Base-by-base conservation (phyloP, 2,113 vertebrate species). In the Petaurus breviceps region DNA sequence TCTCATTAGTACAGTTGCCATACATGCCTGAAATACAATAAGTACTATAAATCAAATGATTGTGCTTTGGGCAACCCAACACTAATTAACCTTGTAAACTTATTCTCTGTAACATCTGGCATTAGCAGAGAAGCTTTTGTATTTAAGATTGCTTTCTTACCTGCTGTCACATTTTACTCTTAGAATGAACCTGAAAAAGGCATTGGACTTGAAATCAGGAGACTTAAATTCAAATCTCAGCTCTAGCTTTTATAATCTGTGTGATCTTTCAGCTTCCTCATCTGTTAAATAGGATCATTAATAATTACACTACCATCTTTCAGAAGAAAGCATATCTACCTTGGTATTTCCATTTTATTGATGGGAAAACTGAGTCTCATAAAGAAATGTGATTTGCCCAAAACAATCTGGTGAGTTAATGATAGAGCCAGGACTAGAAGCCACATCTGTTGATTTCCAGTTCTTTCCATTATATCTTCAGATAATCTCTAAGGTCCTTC, bases 371-470 rank as follows among this genome's bases (percentile, higher is more conserved):
- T 0, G 2, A 46, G 77, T 37, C 28, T 84, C 50, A 25, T 89
- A 43, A 37, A 68, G 10, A 68, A 68, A 68, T 68, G 19, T 84
- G n/a, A 84, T 31, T 50, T 91, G 0, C 49, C n/a, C 93, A 26
- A 0, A 5, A 77, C 37, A 25, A 46, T 14, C 0, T 0, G 12
- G 53, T 0, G 2, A 37, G 31, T 7, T 2, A 90, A 22, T 51
- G 47, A 8, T 25, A 55, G 14, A 37, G 19, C 19, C 28, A 68
- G 31, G 3, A 68, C 14, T 68, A 16, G 61, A 68, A 37, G 31
- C 31, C 12, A 37, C 31, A 68, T 5, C 11, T 16, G 14, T 5
- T 68, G 31, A 68, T 37, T 37, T 68, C 61, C 61, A 11, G 55
- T 61, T 28, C 89, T 55, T 16, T 43, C 3, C 51, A 5, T 6